Conservation (phyloP, 1,140 invertebrate genomes). For the Andricus grossulariae region DNA sequence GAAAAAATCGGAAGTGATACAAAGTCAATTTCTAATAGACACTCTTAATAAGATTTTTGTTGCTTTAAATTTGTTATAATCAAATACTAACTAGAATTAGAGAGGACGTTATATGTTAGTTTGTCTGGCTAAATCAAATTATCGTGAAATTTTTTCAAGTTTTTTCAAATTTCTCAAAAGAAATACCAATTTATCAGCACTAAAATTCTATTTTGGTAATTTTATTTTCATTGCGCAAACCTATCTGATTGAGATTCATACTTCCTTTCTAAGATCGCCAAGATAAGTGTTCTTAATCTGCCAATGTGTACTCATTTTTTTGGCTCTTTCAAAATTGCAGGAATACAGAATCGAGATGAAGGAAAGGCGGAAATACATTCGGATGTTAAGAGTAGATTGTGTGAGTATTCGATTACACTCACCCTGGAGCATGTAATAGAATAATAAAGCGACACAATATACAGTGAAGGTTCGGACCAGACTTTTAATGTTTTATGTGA, state of each 20-base stretch:
- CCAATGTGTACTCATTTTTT: neutral
- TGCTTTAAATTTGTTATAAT: too few species aligned
- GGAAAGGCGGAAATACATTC: constrained; percentile 41
- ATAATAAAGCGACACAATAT: constrained; percentile 36
- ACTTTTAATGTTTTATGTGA: constrained; percentile 12
- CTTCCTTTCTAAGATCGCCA: neutral
- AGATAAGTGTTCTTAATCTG: neutral
- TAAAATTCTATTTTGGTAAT: neutral
- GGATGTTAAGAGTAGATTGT: constrained; percentile 36
- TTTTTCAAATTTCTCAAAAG: neutral
- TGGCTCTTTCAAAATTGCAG: neutral
- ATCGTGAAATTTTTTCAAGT: neutral
- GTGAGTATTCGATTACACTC: constrained; percentile 29
- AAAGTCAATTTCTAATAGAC: too few species aligned
- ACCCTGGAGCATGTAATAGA: neutral
- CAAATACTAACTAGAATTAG: too few species aligned
- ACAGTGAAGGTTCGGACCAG: constrained; percentile 49
- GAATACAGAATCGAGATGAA: neutral
- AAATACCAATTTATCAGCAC: neutral
- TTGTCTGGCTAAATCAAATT: neutral
- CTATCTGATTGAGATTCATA: neutral
- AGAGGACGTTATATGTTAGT: neutral
- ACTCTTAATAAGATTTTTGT: too few species aligned
- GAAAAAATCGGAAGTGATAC: too few species aligned
- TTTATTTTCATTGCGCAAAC: neutral